These are phyloP conservation scores for Strigamia maritima DNA, from an alignment of 2,888 invertebrate genomes.

Conservation along the genomic window DNA sequence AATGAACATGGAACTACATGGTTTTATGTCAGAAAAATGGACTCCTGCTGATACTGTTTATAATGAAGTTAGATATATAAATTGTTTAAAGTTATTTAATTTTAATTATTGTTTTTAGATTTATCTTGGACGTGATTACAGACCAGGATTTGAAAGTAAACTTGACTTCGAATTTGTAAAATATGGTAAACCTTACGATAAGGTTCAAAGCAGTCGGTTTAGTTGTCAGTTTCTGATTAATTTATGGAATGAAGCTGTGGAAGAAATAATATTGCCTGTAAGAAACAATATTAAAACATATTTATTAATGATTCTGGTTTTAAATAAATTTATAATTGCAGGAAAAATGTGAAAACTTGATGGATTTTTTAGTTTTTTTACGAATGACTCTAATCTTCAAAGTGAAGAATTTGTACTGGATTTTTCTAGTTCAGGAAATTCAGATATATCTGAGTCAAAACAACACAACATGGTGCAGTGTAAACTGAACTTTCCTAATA, in stretches of 20 bases:
- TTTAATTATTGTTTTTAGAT: background rate
- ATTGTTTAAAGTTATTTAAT: background rate
- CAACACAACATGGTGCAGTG: background rate
- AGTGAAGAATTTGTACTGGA: background rate
- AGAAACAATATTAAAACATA: background rate
- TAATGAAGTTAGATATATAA: background rate
- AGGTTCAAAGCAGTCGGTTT: constrained; percentile 7
- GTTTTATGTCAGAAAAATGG: background rate
- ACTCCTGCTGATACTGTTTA: background rate
- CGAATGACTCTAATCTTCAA: background rate
- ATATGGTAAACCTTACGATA: background rate
- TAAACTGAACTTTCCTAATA: background rate
- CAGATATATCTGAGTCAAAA: background rate
- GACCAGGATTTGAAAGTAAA: background rate
- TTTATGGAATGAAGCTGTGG: background rate
- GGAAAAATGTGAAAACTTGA: background rate
- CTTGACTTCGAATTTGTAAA: background rate
- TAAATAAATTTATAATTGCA: background rate
- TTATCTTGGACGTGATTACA: background rate
- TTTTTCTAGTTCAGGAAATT: background rate
- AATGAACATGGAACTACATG: background rate
- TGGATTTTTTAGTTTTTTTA: background rate
- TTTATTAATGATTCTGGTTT: background rate
- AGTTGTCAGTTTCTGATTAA: background rate
- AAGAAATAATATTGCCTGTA: background rate